Evolutionary conservation across 1,140 invertebrate species (phyloP).

Genomic region (Drosophila nannoptera): DNA sequence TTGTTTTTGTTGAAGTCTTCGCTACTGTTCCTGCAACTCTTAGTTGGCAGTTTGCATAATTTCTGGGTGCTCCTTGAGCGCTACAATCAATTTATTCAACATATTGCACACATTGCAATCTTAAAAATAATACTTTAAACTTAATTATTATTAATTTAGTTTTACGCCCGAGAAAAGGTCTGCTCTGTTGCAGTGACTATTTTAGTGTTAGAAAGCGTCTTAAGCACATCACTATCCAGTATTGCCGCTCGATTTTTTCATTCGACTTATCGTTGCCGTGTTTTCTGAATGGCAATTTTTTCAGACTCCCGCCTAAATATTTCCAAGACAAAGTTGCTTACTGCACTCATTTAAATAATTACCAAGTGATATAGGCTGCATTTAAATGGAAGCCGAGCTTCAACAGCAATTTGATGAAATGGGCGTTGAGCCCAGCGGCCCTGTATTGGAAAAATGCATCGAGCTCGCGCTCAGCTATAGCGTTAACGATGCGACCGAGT

Average conservation of each 20-base stretch:
- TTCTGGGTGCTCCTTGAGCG: slow-evolving; percentile 42
- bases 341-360: slow-evolving; percentile 7
- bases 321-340: slow-evolving; percentile 1
- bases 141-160: slow-evolving; percentile 62
- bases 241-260: neutral
- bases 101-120: slow-evolving; percentile 42
- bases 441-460: slow-evolving; percentile 73
- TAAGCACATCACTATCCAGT: neutral
- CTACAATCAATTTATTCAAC: slow-evolving; percentile 39
- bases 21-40: slow-evolving; percentile 17
- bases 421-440: slow-evolving; percentile 61
- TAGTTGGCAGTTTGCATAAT: slow-evolving; percentile 33
- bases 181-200: slow-evolving; percentile 43
- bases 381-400: slow-evolving; percentile 64
- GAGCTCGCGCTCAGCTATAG: slow-evolving; percentile 82
- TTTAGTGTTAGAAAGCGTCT: slow-evolving; percentile 13
- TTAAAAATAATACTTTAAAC: slow-evolving; percentile 43
- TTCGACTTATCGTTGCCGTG: neutral
- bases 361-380: slow-evolving; percentile 3
- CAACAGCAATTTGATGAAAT: slow-evolving; percentile 76
- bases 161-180: slow-evolving; percentile 41
- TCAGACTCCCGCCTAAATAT: slow-evolving; percentile 59
- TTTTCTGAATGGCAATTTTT: slow-evolving; percentile 8
- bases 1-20: slow-evolving; percentile 17
- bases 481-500: slow-evolving; percentile 82